Percentiles rank a stretch among this genome's conserved stretches.
These are phyloP conservation scores for Holacanthella duospinosa DNA, from an alignment of 2,888 invertebrate species.

Conservation along the genomic window DNA sequence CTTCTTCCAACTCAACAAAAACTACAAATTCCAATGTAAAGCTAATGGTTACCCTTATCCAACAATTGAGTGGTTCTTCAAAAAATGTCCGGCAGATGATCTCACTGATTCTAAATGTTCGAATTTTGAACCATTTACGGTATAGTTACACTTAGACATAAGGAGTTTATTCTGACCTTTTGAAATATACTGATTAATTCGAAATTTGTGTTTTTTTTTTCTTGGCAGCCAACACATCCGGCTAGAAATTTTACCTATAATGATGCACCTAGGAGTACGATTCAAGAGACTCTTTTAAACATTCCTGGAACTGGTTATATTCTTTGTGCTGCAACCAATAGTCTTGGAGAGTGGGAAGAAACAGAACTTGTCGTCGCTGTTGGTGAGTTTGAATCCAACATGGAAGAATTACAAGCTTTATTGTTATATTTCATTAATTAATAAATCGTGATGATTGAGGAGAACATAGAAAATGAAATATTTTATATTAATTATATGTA, in stretches of 20 bases:
- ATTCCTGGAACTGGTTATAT: neutral
- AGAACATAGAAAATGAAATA: too few relatives aligned
- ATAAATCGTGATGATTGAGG: too few relatives aligned
- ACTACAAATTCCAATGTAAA: slow-evolving; percentile 44
- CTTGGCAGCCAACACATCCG: neutral
- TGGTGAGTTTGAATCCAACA: slow-evolving; percentile 12
- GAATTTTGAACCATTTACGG: neutral
- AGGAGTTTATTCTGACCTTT: neutral
- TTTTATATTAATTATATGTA: neutral
- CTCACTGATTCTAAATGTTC: neutral
- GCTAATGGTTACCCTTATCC: slow-evolving; percentile 52
- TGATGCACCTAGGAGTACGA: neutral
- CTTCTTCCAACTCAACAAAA: slow-evolving; percentile 24
- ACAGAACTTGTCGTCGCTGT: slow-evolving; percentile 22
- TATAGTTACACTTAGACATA: neutral
- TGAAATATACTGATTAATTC: neutral
- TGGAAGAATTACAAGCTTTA: neutral
- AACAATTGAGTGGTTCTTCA: slow-evolving; percentile 48
- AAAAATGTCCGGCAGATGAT: slow-evolving; percentile 9
- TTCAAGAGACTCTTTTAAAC: neutral
- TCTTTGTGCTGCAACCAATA: slow-evolving; percentile 41
- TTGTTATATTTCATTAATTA: neutral
- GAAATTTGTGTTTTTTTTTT: neutral
- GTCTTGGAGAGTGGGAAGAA: slow-evolving; percentile 38
- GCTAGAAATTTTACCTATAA: neutral